Base-by-base conservation (phyloP, 2,888 invertebrate species). In the Sipha maydis region DNA sequence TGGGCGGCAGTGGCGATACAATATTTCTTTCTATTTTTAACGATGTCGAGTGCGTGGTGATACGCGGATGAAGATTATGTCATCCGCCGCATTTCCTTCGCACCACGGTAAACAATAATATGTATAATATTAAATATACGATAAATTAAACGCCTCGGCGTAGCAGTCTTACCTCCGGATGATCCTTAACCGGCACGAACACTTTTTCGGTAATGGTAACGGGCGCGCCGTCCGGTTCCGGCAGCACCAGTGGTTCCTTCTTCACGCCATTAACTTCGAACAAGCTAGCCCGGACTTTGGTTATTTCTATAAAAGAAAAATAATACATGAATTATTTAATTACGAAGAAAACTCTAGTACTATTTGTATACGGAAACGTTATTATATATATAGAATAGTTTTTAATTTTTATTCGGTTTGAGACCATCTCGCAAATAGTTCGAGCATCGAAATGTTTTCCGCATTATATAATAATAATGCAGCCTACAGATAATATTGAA, bases 131-230 rank as follows among this genome's bases (percentile, higher is more conserved):
- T 48, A 48, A 48, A 48, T 25, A 61, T 25, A 61, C 61, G 9
- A 21, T 25, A 25, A 25, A 8, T 25, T 25, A 25, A 21, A 61
- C 48, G 25, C 25, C 76, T 34, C 38, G 38, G 5, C 21, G 25
- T n/a, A 8, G n/a, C n/a, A n/a, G 67, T 67, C 98, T 98, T 94
- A 99, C 99, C 93, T 99, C 99, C 94, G 99, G 99, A 93, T 99
- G 98, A 93, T 99, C 99, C 95, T 99, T 99, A 91, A 98, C 98
- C 92, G 99, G 99, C 92, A 99, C 99, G 93, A 98, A 99, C 92
- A 99, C 97, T 95, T 99, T 99, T 94, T 99, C 99, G 93, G 98
- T 97, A 92, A 98, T 95, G 92, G 97, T 97, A 91, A 97, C 96
- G 92, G 97, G 95, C 92, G 96, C 95, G 90, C 98, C 98, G 91